Base-by-base conservation (phyloP, 2,113 vertebrate genomes). In the Microtus pennsylvanicus region DNA sequence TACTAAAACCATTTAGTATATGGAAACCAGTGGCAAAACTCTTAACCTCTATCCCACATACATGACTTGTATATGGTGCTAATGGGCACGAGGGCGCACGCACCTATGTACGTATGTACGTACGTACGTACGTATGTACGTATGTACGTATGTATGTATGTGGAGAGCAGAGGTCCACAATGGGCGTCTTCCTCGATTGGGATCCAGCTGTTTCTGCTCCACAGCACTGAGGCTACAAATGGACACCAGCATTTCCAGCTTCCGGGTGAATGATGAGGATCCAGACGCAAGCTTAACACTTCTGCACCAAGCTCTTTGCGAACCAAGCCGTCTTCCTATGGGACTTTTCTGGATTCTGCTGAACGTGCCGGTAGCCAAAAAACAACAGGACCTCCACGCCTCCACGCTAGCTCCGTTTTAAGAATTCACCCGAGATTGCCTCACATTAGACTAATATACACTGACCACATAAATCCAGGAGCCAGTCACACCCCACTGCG, bases 391-490 rank as follows among this genome's bases (percentile, higher is more conserved):
- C 65, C 33, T 45, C 55, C 80, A 70, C 0, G 16, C 65, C 33
- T 45, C 55, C 80, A 70, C 0, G 16, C 14, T 55, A 61, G 42
- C 50, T 83, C 78, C 7, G 33, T 78, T 90, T 90, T 58, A 24
- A 47, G 86, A 80, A 4, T 70, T 45, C 76, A 38, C 6, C 33
- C 5, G 55, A 65, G 22, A 5, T 33, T 63, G 67, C 61, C 38
- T 22, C 83, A 65, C 63, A 52, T 55, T 28, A 38, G 67, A 92
- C 87, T 61, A 52, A 61, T 30, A 33, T 45, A 35, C 7, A 30
- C 35, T 88, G 38, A 52, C 21, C 75, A 38, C 35, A 45, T 85
- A 70, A 80, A 69, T 93, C 47, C n/a, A 69, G 87, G 74, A 76
- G 63, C 47, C 47, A 47, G 52, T 80, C 50, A 30, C 6, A 52